Evolutionary conservation across 2,113 vertebrate species (phyloP).

Genomic region (Pollachius pollachius): DNA sequence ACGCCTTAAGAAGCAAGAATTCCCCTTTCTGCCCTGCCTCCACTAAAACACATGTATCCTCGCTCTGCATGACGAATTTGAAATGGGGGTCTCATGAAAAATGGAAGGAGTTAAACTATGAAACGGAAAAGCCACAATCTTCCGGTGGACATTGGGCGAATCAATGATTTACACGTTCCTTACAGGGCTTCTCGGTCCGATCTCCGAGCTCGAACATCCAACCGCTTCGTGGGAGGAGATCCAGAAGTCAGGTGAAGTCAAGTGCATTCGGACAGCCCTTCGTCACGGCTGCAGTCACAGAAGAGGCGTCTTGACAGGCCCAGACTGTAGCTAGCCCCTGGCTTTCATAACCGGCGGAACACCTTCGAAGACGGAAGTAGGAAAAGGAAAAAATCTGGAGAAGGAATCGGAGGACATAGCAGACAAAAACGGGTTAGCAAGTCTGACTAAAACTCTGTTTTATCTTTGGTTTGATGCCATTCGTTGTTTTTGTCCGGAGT

Average conservation of each 20-base stretch:
- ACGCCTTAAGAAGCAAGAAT: background rate
- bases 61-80: conserved; percentile 35
- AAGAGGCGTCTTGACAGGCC: no score
- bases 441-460: no score
- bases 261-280: no score
- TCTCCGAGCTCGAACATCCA: no score
- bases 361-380: no score
- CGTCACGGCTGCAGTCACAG: no score
- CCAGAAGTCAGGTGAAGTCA: background rate
- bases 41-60: conserved; percentile 6
- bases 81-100: conserved; percentile 52
- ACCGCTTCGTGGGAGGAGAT: background rate
- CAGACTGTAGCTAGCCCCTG: no score
- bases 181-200: no score
- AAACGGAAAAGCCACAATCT: conserved; percentile 30
- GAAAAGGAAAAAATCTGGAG: background rate
- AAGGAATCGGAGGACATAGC: background rate
- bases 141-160: conserved; percentile 34
- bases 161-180: conserved; percentile 65
- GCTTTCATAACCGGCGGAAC: no score
- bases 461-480: no score
- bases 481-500: no score
- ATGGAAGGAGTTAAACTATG: conserved; percentile 55
- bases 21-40: conserved; percentile 10
- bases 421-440: no score